Evolutionary conservation across 2,797 vertebrate genomes (phyloP).

Genomic region (Chloroceryle inda): DNA sequence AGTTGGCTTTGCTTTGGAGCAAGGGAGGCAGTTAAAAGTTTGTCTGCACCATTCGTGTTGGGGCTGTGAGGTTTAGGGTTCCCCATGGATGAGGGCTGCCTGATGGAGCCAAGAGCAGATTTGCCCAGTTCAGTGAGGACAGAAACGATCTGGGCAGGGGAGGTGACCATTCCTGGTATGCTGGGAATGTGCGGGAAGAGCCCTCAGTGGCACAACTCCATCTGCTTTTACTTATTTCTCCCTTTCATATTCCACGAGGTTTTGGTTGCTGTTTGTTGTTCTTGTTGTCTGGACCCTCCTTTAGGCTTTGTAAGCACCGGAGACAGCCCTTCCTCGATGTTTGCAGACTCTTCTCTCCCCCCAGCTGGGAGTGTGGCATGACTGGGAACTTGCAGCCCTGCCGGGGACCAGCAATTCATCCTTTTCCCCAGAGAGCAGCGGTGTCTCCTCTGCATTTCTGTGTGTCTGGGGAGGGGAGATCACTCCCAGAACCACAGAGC

Average conservation of each 20-base stretch:
- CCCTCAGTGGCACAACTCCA: slow-evolving; percentile 43
- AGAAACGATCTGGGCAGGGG: slow-evolving; percentile 17
- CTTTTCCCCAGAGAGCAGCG: background rate
- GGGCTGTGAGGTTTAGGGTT: background rate
- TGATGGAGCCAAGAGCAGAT: background rate
- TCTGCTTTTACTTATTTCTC: slow-evolving; percentile 69
- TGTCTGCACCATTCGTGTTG: background rate
- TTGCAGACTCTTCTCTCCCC: background rate
- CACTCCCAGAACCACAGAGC: background rate
- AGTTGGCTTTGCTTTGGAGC: background rate
- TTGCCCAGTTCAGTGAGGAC: slow-evolving; percentile 41
- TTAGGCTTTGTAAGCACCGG: slow-evolving; percentile 5
- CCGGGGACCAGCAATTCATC: background rate
- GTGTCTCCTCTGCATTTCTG: background rate
- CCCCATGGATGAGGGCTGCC: background rate
- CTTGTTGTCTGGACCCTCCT: slow-evolving; percentile 21
- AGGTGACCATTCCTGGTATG: slow-evolving; percentile 21
- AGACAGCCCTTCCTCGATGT: background rate
- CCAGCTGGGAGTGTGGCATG: background rate
- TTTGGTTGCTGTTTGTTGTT: slow-evolving; percentile 21
- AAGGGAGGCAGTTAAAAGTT: background rate
- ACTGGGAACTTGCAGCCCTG: background rate
- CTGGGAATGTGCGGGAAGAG: slow-evolving; percentile 16
- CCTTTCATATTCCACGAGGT: slow-evolving; percentile 31
- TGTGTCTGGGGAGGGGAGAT: background rate